These are phyloP conservation scores for Procambarus virginalis DNA, from an alignment of 1,140 invertebrate species.

Conservation along the genomic window DNA sequence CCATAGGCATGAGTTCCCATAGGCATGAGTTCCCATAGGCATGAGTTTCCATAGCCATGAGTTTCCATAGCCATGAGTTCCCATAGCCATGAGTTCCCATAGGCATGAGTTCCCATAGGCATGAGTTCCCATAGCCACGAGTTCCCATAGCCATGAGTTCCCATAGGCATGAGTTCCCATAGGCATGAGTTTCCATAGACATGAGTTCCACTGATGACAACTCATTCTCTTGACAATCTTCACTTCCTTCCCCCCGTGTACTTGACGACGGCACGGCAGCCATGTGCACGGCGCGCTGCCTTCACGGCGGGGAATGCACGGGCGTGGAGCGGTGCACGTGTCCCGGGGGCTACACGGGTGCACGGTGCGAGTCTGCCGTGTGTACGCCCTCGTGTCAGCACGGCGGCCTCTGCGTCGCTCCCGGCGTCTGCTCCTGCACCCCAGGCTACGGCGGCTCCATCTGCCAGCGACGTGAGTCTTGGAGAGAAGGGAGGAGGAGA, in stretches of 20 bases:
- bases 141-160: too few species aligned
- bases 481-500: neutral
- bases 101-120: too few species aligned
- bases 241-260: too few species aligned
- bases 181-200: neutral
- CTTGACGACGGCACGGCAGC: neutral
- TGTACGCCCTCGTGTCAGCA: constrained; percentile 44
- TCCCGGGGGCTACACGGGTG: constrained; percentile 39
- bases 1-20: too few species aligned
- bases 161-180: too few species aligned
- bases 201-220: too few species aligned
- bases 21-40: too few species aligned
- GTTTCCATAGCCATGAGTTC: too few species aligned
- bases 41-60: too few species aligned
- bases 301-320: constrained; percentile 60
- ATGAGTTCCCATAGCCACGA: too few species aligned
- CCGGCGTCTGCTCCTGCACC: constrained; percentile 55
- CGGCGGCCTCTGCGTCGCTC: constrained; percentile 49
- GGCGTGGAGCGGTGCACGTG: constrained; percentile 47
- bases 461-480: constrained; percentile 51
- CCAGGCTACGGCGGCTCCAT: constrained; percentile 35
- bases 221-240: too few species aligned
- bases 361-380: constrained; percentile 54
- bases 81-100: too few species aligned
- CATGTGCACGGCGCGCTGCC: constrained; percentile 48